Base-by-base conservation (phyloP, 53 echinoderm and acorn worm genomes). In the Actinopyga echinites region DNA sequence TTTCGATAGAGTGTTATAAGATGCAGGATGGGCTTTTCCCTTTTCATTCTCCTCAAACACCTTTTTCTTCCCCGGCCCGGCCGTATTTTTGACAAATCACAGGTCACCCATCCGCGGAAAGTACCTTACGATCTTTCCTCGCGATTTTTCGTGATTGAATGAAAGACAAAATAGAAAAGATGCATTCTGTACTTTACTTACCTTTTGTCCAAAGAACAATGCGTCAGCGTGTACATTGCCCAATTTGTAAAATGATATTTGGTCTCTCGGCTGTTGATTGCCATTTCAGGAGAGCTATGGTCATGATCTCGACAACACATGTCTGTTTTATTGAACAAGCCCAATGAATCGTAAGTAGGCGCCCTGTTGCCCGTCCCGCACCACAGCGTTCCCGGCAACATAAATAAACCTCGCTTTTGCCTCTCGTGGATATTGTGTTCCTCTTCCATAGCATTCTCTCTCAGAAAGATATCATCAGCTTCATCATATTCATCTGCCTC, bases 351-450 rank as follows among this genome's bases (percentile, higher is more conserved):
- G 86, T 84, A 86, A 5, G 68, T 42, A 10, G 45, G 31, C 6
- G 95, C 95, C 15, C 29, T 59, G 65, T 80, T 82, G 6, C 95
- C 95, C 17, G 74, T 44, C 8, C 95, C 95, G 65, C 95, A 95
- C 95, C 95, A 95, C n/a, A 85, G 60, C n/a, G 95, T 95, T 13
- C 95, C 95, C 1, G 95, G 92, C 2, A 87, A 87, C 42, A 92
- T 95, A 31, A 92, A 85, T 6, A 90, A 40, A 40, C 84, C 85
- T 29, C 94, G 57, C 57, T 65, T 79, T 15, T 78, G 64, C 60
- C 88, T 82, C 15, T 54, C 37, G 17, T 42, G 59, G 60, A 31
- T 24, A 36, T 55, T 53, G 25, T 64, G 26, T 23, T 22, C 78
- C 21, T 55, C 79, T 20, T 30, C 34, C 22, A 45, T 4, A 21